Conservation (phyloP, 2,888 invertebrate genomes). For the Lepidocyrtoides sp. region DNA sequence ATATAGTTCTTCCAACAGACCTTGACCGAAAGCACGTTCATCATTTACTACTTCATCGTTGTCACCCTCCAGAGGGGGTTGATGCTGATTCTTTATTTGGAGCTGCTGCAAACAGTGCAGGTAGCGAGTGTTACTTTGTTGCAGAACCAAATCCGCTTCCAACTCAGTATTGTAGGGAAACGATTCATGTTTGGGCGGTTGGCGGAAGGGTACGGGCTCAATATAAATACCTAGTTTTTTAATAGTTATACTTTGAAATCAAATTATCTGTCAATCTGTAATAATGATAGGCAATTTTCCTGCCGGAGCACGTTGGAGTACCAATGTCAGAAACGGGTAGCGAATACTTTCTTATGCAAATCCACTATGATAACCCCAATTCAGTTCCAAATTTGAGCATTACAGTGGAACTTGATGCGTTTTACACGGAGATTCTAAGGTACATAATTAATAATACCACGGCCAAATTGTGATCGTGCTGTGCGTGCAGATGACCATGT, state of each 20-base stretch:
- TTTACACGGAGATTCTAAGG: constrained; percentile 55
- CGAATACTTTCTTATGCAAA: constrained; percentile 32
- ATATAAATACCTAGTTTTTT: not conserved
- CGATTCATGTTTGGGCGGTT: not conserved
- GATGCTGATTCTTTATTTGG: not conserved
- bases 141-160: constrained; percentile 20
- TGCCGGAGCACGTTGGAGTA: constrained; percentile 75
- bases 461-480: too few species aligned
- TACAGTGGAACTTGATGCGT: constrained; percentile 13
- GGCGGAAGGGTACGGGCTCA: not conserved
- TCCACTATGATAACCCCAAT: constrained; percentile 64
- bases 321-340: constrained; percentile 3
- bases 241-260: too few species aligned
- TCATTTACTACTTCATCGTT: constrained; percentile 21
- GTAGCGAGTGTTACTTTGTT: constrained; percentile 44
- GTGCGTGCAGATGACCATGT: too few species aligned
- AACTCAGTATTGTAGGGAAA: constrained; percentile 19
- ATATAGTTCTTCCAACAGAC: not conserved
- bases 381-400: not conserved
- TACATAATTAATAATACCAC: too few species aligned
- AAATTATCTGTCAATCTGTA: not conserved
- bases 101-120: not conserved
- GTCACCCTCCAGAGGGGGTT: constrained; percentile 1
- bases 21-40: not conserved
- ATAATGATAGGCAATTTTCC: constrained; percentile 7